phyloP scores from a whole-genome alignment of 2,888 invertebrate species.

The Noctuana brunneofusca region DNA sequence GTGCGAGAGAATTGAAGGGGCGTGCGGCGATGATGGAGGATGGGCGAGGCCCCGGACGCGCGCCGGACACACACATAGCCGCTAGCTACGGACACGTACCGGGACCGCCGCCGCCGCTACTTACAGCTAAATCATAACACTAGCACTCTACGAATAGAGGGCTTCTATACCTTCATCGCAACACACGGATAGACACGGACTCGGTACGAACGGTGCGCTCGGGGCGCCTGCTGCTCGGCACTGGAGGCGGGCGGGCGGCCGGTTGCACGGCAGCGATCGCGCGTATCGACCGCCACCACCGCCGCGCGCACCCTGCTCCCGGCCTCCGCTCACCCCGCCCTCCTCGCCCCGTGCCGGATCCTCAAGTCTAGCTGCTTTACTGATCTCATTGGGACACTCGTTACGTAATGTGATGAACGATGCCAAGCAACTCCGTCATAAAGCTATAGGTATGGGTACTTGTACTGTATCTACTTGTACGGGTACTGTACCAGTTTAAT shows the following conservation, averaged over 20 bases:
- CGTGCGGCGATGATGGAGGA: conserved; percentile 39
- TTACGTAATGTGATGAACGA: conserved; percentile 40
- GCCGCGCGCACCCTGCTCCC: conserved; percentile 42
- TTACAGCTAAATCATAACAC: conserved; percentile 71
- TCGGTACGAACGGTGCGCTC: conserved; percentile 41
- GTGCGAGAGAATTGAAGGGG: conserved; percentile 4
- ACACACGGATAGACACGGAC: conserved; percentile 54
- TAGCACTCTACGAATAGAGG: conserved; percentile 70
- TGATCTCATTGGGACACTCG: conserved; percentile 38
- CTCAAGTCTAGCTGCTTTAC: background rate
- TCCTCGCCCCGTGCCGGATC: no score
- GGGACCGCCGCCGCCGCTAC: conserved; percentile 62
- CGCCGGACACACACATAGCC: conserved; percentile 45
- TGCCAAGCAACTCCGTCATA: conserved; percentile 1
- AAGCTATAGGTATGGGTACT: background rate
- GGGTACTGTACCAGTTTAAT: no score
- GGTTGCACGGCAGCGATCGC: conserved; percentile 46
- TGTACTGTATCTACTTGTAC: no score
- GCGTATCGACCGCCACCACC: conserved; percentile 44
- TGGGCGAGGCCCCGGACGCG: conserved; percentile 45
- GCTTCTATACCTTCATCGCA: conserved; percentile 78
- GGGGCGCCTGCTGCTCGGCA: conserved; percentile 44
- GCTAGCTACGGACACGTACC: conserved; percentile 63
- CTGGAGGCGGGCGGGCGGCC: conserved; percentile 46
- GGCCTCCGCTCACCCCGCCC: conserved; percentile 35